Evolutionary conservation across 1,140 invertebrate species (phyloP), one percentile per base, ranked within the genome.

Genomic region (Heliconius himera): DNA sequence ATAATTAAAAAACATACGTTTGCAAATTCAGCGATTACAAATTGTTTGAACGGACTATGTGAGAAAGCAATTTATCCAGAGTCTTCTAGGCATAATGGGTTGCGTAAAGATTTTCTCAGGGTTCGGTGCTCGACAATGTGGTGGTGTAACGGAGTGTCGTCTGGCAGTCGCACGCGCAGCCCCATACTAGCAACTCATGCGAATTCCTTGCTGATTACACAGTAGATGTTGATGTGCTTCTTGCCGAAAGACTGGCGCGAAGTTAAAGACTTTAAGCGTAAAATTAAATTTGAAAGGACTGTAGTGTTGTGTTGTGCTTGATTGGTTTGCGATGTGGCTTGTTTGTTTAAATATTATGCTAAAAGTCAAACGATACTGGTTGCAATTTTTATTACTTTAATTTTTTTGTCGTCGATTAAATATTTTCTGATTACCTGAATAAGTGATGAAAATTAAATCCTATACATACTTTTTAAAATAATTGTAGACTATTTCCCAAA

Each of bases 71-170:
- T 89, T 91, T 86, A 72, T 90, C 87, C 90, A 81, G 87, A 87
- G 87, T 91, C 87, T 91, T 89, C 89, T 89, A 82, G 86, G 85
- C 87, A 90, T 88, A 91, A 93, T 93, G 83, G 89, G 81, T 94
- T 94, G 91, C 91, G 91, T 88, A 94, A 94, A 91, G 81, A 73
- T 86, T 82, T 86, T 89, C 84, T 84, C 85, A 87, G 85, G 89
- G 90, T 92, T 90, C 89, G 88, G 90, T 85, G 83, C 80, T 89
- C 84, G 87, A 92, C 91, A 93, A 90, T 93, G 89, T 86, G 74
- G 79, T 81, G 75, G 80, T 81, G 80, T 71, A 81, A 81, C 79
- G 76, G 76, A 81, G 54, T 77, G 79, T 77, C 79, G 77, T 77
- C 79, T 74, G 75, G 75, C 73, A 77, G 75, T 81, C 79, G 79